Percentiles rank a stretch among this genome's conserved stretches.
phyloP scores from a whole-genome alignment of 92 coral and sea anemone species.

The Heliopora coerulea region DNA sequence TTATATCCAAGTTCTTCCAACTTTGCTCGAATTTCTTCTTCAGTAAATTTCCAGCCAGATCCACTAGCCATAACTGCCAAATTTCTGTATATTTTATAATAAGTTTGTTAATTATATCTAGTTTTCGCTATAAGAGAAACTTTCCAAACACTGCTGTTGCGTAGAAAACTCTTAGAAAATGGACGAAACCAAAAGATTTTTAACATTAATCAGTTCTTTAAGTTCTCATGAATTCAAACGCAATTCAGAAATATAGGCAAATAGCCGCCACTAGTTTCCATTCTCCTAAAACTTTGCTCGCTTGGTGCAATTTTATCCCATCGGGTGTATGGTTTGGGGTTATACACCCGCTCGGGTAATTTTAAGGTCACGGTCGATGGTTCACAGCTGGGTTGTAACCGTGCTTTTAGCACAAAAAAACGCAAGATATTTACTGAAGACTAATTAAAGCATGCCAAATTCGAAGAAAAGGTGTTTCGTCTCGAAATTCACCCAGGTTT shows the following conservation, averaged over 20 bases:
- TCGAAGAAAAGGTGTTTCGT: too few species aligned
- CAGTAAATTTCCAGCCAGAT: constrained; percentile 64
- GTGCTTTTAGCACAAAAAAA: too few species aligned
- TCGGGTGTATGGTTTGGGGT: not conserved
- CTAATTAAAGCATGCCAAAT: too few species aligned
- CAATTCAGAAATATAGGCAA: too few species aligned
- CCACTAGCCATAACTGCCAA: constrained; percentile 41
- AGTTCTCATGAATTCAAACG: not conserved
- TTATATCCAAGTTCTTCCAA: constrained; percentile 81
- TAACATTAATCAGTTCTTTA: not conserved
- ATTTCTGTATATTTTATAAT: not conserved
- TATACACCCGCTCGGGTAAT: not conserved
- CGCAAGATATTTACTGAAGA: too few species aligned
- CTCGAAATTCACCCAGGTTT: too few species aligned
- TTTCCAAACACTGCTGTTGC: not conserved
- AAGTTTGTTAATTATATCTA: too few species aligned
- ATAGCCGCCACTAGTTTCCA: not conserved
- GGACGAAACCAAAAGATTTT: not conserved
- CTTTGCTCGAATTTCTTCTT: constrained; percentile 85
- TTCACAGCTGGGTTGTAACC: too few species aligned
- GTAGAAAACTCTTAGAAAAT: not conserved
- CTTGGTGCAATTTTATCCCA: not conserved
- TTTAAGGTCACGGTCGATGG: too few species aligned
- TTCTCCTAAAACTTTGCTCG: not conserved
- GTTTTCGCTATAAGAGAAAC: not conserved